Evolutionary conservation across 2,888 invertebrate genomes (phyloP), one percentile per base, ranked within the genome.

Genomic region (Apamea crenata): DNA sequence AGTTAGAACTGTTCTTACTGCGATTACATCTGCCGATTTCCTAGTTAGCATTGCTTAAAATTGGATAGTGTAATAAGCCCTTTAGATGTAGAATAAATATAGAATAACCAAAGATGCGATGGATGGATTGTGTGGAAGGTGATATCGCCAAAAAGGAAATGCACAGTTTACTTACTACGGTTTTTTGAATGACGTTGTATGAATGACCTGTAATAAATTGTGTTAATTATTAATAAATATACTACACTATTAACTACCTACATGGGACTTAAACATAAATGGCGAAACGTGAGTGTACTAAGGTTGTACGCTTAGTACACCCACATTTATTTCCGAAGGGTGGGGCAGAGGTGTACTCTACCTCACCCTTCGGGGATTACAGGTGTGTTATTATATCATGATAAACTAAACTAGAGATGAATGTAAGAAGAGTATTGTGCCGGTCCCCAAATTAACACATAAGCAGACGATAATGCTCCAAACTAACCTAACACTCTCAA

Each of bases 401-500:
- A 25, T 40, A 44, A 47, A 12, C 12, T 47, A 47, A 29, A 40
- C 21, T 53, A 21, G 12, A 61, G 16, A 25, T 61, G 14, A 70
- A 61, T 53, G 12, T 3, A 32, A 6, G 18, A 36, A 80, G 14
- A 18, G 2, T 36, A 29, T 18, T 18, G 44, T 0, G 1, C 32
- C 18, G n/a, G 21, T 12, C 14, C 44, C 4, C 25, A n/a, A n/a
- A 32, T 10, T 21, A 14, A 40, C 32, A 18, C 4, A 56, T 16
- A 44, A 32, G 21, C 36, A 14, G 16, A 67, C 0, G 3, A 44
- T 40, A 7, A 71, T 21, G 25, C 2, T 56, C 25, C 16, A 56
- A 61, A 1, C 21, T 83, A 65, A 80, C 80, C 67, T 77, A 50
- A 81, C 25, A 25, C 16, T 21, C 18, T 21, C 56, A 56, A 56